Conservation (phyloP, 2,888 invertebrate genomes). For the Sabatieria punctata region DNA sequence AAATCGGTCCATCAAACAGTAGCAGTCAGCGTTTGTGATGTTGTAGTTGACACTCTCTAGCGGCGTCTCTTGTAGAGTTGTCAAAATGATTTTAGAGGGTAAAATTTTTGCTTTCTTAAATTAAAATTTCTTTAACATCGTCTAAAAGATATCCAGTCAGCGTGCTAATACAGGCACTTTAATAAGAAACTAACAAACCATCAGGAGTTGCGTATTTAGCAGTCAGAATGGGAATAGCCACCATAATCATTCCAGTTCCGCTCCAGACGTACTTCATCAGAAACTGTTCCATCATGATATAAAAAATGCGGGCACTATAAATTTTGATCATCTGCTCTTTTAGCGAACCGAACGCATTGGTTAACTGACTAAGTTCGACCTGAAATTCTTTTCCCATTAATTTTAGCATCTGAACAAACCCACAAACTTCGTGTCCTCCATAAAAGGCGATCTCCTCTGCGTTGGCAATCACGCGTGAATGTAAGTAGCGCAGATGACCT, state of each 20-base stretch:
- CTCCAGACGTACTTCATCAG: conserved; percentile 99
- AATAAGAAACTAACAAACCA: too few relatives aligned
- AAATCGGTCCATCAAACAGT: too few relatives aligned
- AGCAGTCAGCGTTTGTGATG: too few relatives aligned
- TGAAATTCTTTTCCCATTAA: too few relatives aligned
- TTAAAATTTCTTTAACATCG: too few relatives aligned
- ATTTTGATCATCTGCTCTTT: conserved; percentile 70
- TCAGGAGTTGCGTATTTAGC: conserved; percentile 22
- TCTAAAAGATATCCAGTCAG: too few relatives aligned
- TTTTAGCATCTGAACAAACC: too few relatives aligned
- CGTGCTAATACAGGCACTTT: too few relatives aligned
- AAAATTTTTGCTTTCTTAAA: too few relatives aligned
- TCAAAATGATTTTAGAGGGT: too few relatives aligned
- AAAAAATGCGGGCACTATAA: conserved; percentile 80
- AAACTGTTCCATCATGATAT: conserved; percentile 86
- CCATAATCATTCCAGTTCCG: conserved; percentile 81
- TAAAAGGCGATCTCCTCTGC: conserved; percentile 98
- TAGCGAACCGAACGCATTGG: conserved; percentile 60
- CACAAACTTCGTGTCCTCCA: conserved; percentile 82
- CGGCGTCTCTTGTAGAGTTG: too few relatives aligned
- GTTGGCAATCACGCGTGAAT: conserved; percentile 71
- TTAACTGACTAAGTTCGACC: conserved; percentile 70
- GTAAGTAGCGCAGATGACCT: conserved; percentile 74
- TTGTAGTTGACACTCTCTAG: too few relatives aligned
- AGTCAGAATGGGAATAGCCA: conserved; percentile 67